Evolutionary conservation across 2,797 vertebrate genomes (phyloP).

Genomic region (Fratercula arctica): DNA sequence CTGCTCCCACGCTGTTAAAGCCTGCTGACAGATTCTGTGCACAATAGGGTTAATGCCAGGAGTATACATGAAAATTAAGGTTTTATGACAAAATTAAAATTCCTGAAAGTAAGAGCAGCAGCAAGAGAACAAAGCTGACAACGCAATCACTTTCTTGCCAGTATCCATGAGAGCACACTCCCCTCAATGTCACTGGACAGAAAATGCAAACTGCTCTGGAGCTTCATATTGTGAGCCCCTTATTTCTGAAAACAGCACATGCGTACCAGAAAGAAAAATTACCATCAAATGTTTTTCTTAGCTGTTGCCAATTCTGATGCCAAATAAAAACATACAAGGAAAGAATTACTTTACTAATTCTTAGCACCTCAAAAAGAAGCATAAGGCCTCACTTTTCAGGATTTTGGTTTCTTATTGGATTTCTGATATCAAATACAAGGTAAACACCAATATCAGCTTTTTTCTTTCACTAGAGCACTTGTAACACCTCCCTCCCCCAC

Average conservation of each 20-base stretch:
- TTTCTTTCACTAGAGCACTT: neutral
- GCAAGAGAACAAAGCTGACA: neutral
- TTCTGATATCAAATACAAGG: neutral
- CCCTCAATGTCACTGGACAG: neutral
- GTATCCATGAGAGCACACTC: neutral
- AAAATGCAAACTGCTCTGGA: neutral
- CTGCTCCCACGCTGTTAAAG: neutral
- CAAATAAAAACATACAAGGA: neutral
- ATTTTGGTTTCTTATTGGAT: neutral
- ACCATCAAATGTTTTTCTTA: neutral
- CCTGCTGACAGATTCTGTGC: neutral
- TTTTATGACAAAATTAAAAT: neutral
- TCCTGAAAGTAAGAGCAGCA: slow-evolving; percentile 11
- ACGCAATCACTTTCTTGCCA: neutral
- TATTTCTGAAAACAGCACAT: neutral
- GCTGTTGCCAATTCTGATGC: neutral
- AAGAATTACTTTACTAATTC: neutral
- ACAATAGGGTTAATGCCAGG: neutral
- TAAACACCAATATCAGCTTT: neutral
- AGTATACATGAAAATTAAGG: neutral
- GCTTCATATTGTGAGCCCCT: neutral
- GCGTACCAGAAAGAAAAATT: neutral
- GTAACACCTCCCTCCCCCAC: neutral
- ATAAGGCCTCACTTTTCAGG: neutral
- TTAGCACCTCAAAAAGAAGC: neutral